A percentile compares a stretch with the other conserved stretches of the same genome.
These are phyloP conservation scores for Terebella lapidaria DNA, from an alignment of 2,888 invertebrate genomes.

Conservation along the genomic window DNA sequence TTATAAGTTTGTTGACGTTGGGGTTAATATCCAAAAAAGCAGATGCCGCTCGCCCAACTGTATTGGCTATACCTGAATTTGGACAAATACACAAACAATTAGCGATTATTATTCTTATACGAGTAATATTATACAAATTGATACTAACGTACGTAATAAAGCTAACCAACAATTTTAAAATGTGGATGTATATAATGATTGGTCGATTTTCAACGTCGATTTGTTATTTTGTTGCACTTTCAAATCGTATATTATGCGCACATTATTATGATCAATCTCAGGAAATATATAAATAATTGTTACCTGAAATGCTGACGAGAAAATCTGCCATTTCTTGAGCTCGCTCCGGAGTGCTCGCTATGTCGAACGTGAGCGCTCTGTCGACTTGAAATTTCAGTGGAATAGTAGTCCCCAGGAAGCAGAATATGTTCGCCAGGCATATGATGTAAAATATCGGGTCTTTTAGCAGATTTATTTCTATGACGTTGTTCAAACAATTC, in stretches of 20 bases:
- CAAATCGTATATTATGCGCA: too few species aligned
- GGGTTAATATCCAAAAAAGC: constrained; percentile 73
- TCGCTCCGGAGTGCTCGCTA: not conserved
- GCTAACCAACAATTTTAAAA: too few species aligned
- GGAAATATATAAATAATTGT: too few species aligned
- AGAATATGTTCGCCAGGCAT: not conserved
- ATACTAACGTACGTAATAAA: too few species aligned
- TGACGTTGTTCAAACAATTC: not conserved
- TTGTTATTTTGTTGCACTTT: too few species aligned
- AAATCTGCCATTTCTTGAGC: not conserved
- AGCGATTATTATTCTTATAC: too few species aligned
- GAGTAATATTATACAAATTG: too few species aligned
- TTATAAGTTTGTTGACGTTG: constrained; percentile 74
- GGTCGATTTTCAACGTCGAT: too few species aligned
- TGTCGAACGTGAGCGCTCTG: not conserved
- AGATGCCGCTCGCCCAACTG: constrained; percentile 81
- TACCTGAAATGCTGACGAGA: not conserved
- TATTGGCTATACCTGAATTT: constrained; percentile 77
- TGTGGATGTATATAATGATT: too few species aligned
- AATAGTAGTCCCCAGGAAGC: not conserved
- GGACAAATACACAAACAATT: too few species aligned
- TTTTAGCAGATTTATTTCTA: not conserved
- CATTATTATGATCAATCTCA: too few species aligned
- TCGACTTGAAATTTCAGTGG: not conserved
- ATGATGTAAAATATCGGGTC: not conserved